phyloP scores from a whole-genome alignment of 2,797 vertebrate species.

The Falco novaeseelandiae region DNA sequence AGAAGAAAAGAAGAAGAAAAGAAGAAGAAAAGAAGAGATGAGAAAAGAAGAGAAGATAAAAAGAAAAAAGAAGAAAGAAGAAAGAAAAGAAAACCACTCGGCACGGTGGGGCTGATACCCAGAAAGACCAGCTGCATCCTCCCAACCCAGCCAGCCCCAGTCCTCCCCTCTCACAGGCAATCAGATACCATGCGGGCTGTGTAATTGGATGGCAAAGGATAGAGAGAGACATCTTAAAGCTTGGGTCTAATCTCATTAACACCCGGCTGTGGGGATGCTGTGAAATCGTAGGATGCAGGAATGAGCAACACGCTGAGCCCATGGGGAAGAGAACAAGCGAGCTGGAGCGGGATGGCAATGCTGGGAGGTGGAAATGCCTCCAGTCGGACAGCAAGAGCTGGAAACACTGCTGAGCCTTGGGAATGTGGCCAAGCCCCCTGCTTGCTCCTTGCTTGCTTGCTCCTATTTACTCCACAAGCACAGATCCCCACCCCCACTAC shows the following conservation, averaged over 20 bases:
- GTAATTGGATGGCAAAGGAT: conserved; percentile 64
- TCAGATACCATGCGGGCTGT: conserved; percentile 57
- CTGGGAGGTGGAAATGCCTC: conserved; percentile 31
- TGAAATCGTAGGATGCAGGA: conserved; percentile 63
- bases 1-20: background rate
- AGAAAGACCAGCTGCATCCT: conserved; percentile 64
- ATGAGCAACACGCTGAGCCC: conserved; percentile 50
- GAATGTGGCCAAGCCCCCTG: background rate
- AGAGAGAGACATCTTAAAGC: conserved; percentile 58
- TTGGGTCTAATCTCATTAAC: conserved; percentile 62
- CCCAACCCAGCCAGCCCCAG: conserved; percentile 29
- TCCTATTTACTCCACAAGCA: background rate
- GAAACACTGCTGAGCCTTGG: background rate
- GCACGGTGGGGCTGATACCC: background rate
- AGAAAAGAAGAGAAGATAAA: background rate
- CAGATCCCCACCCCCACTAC: background rate
- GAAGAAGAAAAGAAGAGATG: background rate
- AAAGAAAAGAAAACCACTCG: background rate
- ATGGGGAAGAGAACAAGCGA: background rate
- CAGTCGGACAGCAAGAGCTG: background rate
- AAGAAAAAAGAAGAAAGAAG: background rate
- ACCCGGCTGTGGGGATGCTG: conserved; percentile 50
- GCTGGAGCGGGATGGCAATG: background rate
- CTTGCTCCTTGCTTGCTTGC: background rate
- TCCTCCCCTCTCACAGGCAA: conserved; percentile 35